Evolutionary conservation across 2,113 vertebrate species (phyloP).

Genomic region (Lycaon pictus): DNA sequence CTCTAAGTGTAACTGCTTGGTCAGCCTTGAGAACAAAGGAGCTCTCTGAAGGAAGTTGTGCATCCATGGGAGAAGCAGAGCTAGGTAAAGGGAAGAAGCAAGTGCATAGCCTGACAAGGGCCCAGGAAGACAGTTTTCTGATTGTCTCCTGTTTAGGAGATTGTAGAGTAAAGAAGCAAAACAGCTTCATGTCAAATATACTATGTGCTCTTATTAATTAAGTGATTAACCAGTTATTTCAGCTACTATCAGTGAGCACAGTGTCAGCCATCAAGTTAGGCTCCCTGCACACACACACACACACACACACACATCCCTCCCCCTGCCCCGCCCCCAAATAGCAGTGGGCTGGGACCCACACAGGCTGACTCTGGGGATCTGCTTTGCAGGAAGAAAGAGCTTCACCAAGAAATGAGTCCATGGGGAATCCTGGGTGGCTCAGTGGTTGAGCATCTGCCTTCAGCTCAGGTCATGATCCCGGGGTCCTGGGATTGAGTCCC

Average conservation of each 20-base stretch:
- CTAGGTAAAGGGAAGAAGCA: not conserved
- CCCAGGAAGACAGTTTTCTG: not conserved
- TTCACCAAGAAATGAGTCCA: not conserved
- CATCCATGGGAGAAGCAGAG: not conserved
- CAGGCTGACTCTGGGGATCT: not conserved
- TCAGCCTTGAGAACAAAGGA: not conserved
- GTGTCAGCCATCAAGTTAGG: not conserved
- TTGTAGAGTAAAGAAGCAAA: not conserved
- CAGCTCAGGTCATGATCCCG: no score
- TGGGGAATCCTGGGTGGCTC: no score
- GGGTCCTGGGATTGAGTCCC: no score
- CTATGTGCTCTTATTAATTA: not conserved
- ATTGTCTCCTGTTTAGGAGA: no score
- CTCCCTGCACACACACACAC: not conserved
- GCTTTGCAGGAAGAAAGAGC: not conserved
- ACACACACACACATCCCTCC: no score
- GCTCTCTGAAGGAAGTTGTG: not conserved
- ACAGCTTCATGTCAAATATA: no score
- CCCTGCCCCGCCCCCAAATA: not conserved
- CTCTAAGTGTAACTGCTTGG: not conserved
- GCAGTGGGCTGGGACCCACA: not conserved
- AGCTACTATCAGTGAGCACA: not conserved
- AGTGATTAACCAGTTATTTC: no score
- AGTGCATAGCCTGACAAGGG: not conserved
- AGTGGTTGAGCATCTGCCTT: no score